Evolutionary conservation across 2,113 vertebrate genomes (phyloP).

Genomic region (Felis catus): DNA sequence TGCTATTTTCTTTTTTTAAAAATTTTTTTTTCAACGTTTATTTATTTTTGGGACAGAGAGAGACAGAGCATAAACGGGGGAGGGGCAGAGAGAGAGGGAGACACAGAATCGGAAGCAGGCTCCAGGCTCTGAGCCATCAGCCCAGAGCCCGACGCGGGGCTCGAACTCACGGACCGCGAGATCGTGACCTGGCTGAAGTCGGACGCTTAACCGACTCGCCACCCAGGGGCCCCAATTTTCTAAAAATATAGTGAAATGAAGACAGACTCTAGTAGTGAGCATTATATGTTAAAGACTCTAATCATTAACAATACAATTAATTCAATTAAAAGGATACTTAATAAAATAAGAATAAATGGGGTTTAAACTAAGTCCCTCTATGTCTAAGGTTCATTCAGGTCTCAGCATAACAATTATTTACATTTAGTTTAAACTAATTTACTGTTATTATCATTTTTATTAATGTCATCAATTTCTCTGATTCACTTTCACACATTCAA

Average conservation of each 20-base stretch:
- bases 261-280: background rate
- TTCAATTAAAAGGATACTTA: slow-evolving; percentile 55
- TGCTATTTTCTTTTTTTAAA: background rate
- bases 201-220: too few relatives aligned
- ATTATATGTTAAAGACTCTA: slow-evolving; percentile 1
- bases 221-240: too few relatives aligned
- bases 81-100: too few relatives aligned
- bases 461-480: slow-evolving; percentile 68
- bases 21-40: too few relatives aligned
- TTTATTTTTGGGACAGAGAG: too few relatives aligned
- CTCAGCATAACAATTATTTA: slow-evolving; percentile 74
- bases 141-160: too few relatives aligned
- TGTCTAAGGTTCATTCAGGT: slow-evolving; percentile 52
- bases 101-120: too few relatives aligned
- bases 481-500: slow-evolving; percentile 64
- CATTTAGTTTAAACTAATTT: slow-evolving; percentile 75
- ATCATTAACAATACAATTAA: slow-evolving; percentile 64
- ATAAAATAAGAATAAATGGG: slow-evolving; percentile 66
- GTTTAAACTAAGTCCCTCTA: slow-evolving; percentile 48
- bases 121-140: too few relatives aligned
- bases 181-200: too few relatives aligned
- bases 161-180: too few relatives aligned
- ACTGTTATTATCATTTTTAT: slow-evolving; percentile 78
- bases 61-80: too few relatives aligned
- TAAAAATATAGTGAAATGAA: slow-evolving; percentile 5